Conservation (phyloP, 1,140 invertebrate genomes). For the Eciton burchellii region DNA sequence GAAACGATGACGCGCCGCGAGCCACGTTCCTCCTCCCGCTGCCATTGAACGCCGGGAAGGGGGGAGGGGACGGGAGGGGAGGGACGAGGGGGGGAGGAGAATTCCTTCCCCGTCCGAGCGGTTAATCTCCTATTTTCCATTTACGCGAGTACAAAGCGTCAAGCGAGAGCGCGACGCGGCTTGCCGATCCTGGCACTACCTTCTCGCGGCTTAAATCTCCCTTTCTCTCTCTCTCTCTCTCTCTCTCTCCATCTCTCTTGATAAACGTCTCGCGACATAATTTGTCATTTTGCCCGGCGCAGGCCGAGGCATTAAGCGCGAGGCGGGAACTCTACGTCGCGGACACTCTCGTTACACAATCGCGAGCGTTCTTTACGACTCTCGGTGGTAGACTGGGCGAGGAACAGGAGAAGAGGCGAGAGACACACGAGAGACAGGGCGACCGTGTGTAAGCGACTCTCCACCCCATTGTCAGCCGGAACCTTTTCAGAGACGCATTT, state of each 20-base stretch:
- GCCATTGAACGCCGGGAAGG: neutral
- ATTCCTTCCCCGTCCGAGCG: neutral
- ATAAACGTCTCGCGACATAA: constrained; percentile 44
- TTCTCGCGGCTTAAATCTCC: no score
- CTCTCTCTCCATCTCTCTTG: no score
- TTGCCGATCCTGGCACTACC: neutral
- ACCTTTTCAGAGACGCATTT: constrained; percentile 84
- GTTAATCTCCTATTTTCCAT: constrained; percentile 31
- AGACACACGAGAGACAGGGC: constrained; percentile 73
- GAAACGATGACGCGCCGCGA: constrained; percentile 29
- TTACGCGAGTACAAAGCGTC: neutral
- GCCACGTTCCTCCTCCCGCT: neutral
- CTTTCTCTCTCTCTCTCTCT: no score
- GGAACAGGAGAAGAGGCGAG: constrained; percentile 39
- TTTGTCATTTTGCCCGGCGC: constrained; percentile 61
- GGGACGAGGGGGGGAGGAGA: neutral
- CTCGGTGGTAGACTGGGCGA: constrained; percentile 27
- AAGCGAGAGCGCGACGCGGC: neutral
- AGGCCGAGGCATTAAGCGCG: constrained; percentile 49
- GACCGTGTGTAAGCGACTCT: constrained; percentile 81
- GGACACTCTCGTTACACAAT: constrained; percentile 70
- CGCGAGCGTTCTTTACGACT: constrained; percentile 63
- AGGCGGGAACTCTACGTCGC: constrained; percentile 62
- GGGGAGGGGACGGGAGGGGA: neutral
- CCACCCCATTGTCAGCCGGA: constrained; percentile 81